These are phyloP conservation scores for Sicus ferrugineus DNA, from an alignment of 2,888 invertebrate species.

Conservation along the genomic window DNA sequence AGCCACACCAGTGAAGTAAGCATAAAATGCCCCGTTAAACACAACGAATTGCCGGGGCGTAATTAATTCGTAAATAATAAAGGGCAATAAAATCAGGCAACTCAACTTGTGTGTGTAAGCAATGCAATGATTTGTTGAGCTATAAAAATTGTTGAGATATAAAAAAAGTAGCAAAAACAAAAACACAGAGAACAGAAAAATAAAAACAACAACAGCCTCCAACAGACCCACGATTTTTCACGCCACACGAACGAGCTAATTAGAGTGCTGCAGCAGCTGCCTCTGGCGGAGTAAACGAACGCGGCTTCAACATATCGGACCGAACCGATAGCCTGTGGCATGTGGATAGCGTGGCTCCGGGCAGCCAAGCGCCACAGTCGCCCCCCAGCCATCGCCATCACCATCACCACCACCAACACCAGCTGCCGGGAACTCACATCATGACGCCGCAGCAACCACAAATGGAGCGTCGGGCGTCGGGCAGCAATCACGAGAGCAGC, in stretches of 20 bases:
- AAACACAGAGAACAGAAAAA: background rate
- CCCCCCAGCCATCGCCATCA: constrained; percentile 46
- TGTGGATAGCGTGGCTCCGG: constrained; percentile 43
- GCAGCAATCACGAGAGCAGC: constrained; percentile 56
- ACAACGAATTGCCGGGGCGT: constrained; percentile 1
- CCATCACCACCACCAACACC: constrained; percentile 43
- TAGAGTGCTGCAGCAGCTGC: constrained; percentile 24
- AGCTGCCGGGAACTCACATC: constrained; percentile 38
- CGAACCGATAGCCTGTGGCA: constrained; percentile 60
- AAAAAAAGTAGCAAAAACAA: background rate
- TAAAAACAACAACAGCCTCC: background rate
- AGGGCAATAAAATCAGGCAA: background rate
- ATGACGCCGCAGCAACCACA: constrained; percentile 36
- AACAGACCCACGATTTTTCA: too few relatives aligned
- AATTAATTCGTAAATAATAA: constrained; percentile 2
- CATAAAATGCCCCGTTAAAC: too few relatives aligned
- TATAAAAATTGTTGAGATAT: background rate
- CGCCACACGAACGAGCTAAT: background rate
- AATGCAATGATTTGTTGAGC: constrained; percentile 13
- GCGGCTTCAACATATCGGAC: constrained; percentile 59
- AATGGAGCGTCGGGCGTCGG: constrained; percentile 44
- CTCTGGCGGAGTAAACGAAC: constrained; percentile 18
- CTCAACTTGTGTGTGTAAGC: background rate
- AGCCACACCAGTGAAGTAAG: too few relatives aligned
- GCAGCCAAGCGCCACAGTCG: constrained; percentile 33